Conservation (phyloP, 1,140 invertebrate species). For the Andrena cerasifolii region DNA sequence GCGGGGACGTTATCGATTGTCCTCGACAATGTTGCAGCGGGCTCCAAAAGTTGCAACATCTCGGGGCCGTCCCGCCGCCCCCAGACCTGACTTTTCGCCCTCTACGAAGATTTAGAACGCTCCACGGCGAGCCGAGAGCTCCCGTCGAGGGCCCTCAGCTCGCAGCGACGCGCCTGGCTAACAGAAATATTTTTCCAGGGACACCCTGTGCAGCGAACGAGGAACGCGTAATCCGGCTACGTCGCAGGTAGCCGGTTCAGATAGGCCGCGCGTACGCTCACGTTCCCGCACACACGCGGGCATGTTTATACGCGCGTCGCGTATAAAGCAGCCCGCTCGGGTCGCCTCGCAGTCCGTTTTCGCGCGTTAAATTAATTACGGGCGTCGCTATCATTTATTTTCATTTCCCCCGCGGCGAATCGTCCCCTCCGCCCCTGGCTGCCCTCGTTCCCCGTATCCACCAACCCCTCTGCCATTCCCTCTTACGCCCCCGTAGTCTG, state of each 20-base stretch:
- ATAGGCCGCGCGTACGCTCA: background rate
- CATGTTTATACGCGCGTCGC: conserved; percentile 53
- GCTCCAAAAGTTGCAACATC: too few relatives aligned
- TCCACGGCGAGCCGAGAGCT: too few relatives aligned
- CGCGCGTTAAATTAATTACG: conserved; percentile 80
- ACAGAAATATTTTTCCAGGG: conserved; percentile 11
- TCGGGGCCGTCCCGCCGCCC: too few relatives aligned
- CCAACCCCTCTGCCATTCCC: background rate
- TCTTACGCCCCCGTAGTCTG: background rate
- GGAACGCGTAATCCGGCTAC: conserved; percentile 33
- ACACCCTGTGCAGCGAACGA: background rate
- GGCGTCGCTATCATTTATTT: conserved; percentile 79
- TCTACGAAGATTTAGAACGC: too few relatives aligned
- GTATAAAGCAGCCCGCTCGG: conserved; percentile 65
- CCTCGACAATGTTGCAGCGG: background rate
- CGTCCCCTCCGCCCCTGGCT: conserved; percentile 38
- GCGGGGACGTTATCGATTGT: conserved; percentile 26
- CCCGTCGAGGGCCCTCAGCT: background rate
- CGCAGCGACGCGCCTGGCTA: background rate
- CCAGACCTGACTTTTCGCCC: too few relatives aligned
- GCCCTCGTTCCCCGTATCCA: conserved; percentile 24
- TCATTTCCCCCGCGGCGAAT: conserved; percentile 77
- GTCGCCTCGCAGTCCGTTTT: conserved; percentile 68
- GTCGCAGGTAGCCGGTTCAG: background rate
- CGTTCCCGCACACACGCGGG: conserved; percentile 9